These are phyloP conservation scores for Ornithoptera priamus DNA, from an alignment of 2,888 invertebrate species.

Conservation along the genomic window DNA sequence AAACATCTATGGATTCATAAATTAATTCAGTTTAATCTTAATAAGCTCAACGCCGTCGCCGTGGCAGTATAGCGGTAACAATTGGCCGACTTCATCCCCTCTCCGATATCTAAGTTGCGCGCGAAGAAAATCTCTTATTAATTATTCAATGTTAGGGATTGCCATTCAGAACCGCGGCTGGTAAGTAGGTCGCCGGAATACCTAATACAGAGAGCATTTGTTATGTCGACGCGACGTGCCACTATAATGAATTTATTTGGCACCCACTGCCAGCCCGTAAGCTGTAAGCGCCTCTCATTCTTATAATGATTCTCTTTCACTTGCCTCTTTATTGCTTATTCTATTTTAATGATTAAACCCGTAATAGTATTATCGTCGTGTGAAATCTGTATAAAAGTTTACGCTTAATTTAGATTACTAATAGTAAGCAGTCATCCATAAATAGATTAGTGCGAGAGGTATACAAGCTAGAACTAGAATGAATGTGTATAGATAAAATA, in stretches of 20 bases:
- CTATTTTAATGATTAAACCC: not conserved
- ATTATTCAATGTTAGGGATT: slow-evolving; percentile 30
- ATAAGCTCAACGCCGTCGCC: slow-evolving; percentile 9
- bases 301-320: slow-evolving; percentile 20
- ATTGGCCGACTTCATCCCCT: slow-evolving; percentile 12
- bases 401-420: no score
- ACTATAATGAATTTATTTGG: slow-evolving; percentile 31
- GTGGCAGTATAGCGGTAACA: slow-evolving; percentile 12
- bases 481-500: no score
- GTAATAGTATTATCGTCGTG: not conserved
- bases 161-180: slow-evolving; percentile 24
- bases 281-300: slow-evolving; percentile 16
- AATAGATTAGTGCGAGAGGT: no score
- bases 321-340: not conserved
- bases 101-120: slow-evolving; percentile 25
- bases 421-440: no score
- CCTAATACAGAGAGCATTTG: slow-evolving; percentile 25
- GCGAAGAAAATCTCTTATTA: slow-evolving; percentile 30
- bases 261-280: slow-evolving; percentile 18
- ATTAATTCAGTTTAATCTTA: slow-evolving; percentile 17
- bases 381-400: no score
- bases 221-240: slow-evolving; percentile 25
- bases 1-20: slow-evolving; percentile 8
- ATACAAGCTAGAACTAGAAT: no score
- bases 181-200: slow-evolving; percentile 35